Conservation (phyloP, 2,797 vertebrate genomes). For the Lutjanus campechanus region DNA sequence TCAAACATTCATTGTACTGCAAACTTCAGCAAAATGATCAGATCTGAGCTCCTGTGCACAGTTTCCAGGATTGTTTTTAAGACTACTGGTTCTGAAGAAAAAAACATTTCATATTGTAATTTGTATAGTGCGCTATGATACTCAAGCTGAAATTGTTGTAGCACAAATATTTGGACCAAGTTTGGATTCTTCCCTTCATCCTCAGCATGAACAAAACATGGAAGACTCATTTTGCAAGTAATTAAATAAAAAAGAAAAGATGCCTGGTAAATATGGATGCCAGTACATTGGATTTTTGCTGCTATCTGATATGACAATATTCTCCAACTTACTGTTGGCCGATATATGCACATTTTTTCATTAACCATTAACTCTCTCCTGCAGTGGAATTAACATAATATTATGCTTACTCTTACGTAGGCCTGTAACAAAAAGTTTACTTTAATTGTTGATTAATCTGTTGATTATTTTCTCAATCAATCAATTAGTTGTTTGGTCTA, state of each 20-base stretch:
- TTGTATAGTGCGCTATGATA: not conserved
- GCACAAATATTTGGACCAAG: not conserved
- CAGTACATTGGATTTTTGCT: no score
- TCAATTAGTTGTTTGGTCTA: no score
- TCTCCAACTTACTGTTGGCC: no score
- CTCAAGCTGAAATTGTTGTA: not conserved
- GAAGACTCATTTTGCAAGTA: not conserved
- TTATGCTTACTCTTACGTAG: no score
- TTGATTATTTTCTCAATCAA: no score
- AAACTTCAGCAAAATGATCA: not conserved
- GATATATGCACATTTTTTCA: no score
- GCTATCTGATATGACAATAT: not conserved
- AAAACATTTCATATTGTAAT: no score
- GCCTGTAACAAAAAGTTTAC: no score
- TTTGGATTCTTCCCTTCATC: slow-evolving; percentile 3
- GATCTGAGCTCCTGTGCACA: not conserved
- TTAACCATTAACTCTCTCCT: no score
- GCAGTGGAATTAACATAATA: no score
- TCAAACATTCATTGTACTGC: not conserved
- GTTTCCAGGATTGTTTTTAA: not conserved
- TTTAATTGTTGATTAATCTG: no score
- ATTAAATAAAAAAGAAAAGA: not conserved
- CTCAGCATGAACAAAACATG: not conserved
- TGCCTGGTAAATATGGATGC: no score
- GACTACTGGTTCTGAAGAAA: not conserved